Evolutionary conservation across 1,140 invertebrate genomes (phyloP).

Genomic region (Phthorimaea operculella): DNA sequence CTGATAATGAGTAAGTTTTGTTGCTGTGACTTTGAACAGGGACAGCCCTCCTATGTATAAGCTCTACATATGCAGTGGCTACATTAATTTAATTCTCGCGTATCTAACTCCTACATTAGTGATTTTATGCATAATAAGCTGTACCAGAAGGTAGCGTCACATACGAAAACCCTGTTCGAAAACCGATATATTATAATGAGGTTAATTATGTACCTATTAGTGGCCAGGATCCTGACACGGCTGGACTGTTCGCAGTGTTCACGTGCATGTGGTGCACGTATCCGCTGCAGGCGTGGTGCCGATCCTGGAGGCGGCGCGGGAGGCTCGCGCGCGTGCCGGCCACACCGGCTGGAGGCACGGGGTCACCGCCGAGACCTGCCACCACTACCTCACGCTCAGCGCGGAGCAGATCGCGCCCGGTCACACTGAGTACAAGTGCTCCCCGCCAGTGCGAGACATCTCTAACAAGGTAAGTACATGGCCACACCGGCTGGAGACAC

Average conservation of each 20-base stretch:
- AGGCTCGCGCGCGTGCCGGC: slow-evolving; percentile 30
- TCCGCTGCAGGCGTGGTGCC: slow-evolving; percentile 70
- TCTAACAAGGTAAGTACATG: slow-evolving; percentile 69
- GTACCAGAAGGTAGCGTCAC: too few relatives aligned
- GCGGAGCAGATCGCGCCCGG: slow-evolving; percentile 72
- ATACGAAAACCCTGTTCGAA: too few relatives aligned
- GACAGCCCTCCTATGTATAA: too few relatives aligned
- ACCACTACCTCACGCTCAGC: slow-evolving; percentile 75
- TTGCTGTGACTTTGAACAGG: neutral
- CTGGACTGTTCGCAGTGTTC: slow-evolving; percentile 54
- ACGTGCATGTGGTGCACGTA: slow-evolving; percentile 78
- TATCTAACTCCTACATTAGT: too few relatives aligned
- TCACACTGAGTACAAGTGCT: slow-evolving; percentile 76
- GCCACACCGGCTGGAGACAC: slow-evolving; percentile 39
- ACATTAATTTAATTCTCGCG: too few relatives aligned
- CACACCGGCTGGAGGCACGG: slow-evolving; percentile 43
- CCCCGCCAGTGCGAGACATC: slow-evolving; percentile 75
- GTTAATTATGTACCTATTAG: too few relatives aligned
- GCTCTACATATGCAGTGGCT: too few relatives aligned
- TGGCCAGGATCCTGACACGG: too few relatives aligned
- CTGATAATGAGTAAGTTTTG: slow-evolving; percentile 60
- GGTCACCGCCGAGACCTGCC: slow-evolving; percentile 77
- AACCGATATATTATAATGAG: too few relatives aligned
- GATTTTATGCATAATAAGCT: too few relatives aligned
- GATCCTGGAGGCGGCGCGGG: slow-evolving; percentile 37